Conservation (phyloP, 2,888 invertebrate species). For the Leuctra nigra region DNA sequence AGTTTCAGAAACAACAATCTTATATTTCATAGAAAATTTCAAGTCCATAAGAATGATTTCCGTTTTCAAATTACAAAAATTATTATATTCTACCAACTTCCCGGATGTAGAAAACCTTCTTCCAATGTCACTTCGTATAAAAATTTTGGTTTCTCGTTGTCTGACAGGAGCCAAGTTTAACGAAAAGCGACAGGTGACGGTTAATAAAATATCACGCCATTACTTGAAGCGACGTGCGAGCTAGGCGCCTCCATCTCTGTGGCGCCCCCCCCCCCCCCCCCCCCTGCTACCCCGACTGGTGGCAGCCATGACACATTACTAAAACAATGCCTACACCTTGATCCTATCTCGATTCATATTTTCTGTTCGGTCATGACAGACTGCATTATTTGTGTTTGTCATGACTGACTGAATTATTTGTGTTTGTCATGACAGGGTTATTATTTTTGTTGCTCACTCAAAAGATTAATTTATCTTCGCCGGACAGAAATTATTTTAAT, state of each 20-base stretch:
- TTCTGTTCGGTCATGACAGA: not conserved
- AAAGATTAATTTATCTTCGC: conserved; percentile 9
- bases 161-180: conserved; percentile 29
- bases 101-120: too few relatives aligned
- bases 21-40: too few relatives aligned
- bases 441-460: conserved; percentile 6
- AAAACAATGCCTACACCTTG: conserved; percentile 10
- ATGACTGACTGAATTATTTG: not conserved
- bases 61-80: too few relatives aligned
- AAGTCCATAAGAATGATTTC: too few relatives aligned
- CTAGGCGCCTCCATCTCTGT: conserved; percentile 32
- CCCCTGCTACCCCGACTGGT: not conserved
- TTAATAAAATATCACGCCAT: conserved; percentile 40
- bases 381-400: not conserved
- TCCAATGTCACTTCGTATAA: not conserved
- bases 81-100: too few relatives aligned
- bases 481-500: too few relatives aligned
- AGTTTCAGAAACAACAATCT: too few relatives aligned
- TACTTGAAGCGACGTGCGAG: conserved; percentile 27
- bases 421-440: conserved; percentile 13
- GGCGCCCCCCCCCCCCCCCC: not conserved
- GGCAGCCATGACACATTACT: conserved; percentile 8
- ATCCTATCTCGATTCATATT: conserved; percentile 2
- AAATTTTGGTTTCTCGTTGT: not conserved
- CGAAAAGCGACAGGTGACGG: conserved; percentile 42